A percentile compares a stretch with the other conserved stretches of the same genome.
phyloP scores from a whole-genome alignment of 2,113 vertebrate species.

The Lepisosteus oculatus region DNA sequence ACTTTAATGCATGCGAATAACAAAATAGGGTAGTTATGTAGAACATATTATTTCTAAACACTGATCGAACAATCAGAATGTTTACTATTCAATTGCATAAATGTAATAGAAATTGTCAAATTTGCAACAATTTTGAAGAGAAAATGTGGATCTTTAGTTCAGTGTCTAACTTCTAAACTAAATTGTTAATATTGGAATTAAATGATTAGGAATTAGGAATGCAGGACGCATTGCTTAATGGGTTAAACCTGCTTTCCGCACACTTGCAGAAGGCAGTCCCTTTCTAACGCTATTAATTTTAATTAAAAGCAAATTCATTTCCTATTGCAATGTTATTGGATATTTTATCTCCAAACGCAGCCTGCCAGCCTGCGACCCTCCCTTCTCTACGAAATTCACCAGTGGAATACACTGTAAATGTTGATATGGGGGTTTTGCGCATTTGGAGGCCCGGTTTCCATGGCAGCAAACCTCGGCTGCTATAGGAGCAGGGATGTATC shows the following conservation, averaged over 20 bases:
- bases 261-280: not conserved
- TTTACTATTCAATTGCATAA: no score
- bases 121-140: no score
- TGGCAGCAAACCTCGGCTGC: constrained; percentile 72
- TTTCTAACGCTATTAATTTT: constrained; percentile 15
- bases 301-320: constrained; percentile 19
- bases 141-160: no score
- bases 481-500: constrained; percentile 55
- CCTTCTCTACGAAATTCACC: constrained; percentile 49
- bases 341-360: constrained; percentile 23
- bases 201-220: no score
- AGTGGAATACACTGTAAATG: constrained; percentile 49
- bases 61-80: no score
- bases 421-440: constrained; percentile 50
- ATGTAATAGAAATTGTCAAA: no score
- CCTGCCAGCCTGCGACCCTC: constrained; percentile 5
- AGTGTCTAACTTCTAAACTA: no score
- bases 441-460: constrained; percentile 72
- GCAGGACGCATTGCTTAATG: no score
- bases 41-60: no score
- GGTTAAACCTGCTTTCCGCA: not conserved
- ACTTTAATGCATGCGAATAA: no score
- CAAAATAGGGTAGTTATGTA: no score
- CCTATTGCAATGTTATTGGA: constrained; percentile 9
- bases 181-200: no score